Base-by-base conservation (phyloP, 2,888 invertebrate species). In the Orchesellides sinensis region DNA sequence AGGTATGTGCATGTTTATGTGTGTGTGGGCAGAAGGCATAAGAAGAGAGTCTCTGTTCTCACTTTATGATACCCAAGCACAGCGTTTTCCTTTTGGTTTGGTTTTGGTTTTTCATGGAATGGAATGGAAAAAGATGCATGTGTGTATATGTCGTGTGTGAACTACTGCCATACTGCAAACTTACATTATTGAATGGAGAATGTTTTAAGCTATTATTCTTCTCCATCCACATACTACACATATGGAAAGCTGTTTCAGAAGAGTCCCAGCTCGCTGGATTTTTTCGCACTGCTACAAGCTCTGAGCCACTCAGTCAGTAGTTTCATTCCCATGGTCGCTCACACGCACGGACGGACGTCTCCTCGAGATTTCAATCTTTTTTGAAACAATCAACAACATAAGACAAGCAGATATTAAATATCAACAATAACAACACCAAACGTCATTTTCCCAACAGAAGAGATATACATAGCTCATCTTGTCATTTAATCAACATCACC, bases 311-410 rank as follows among this genome's bases (percentile, higher is more conserved):
- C 79, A 79, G 79, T 79, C 79, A 72, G 79, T 79, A 72, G 79
- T 79, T 79, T 79, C 79, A 72, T 79, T 72, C 72, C 54, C 54
- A 79, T 72, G 79, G 72, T 79, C 79, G 79, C 79, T 79, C 79
- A 79, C 79, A 79, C 69, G 78, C 79, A 79, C 79, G 79, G 70
- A 79, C 79, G 65, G 61, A 79, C 63, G 79, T 61, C 69, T 69
- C 49, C n/a, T n/a, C n/a, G n/a, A n/a, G n/a, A n/a, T n/a, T n/a
- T n/a, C n/a, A n/a, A n/a, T n/a, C n/a, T n/a, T n/a, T n/a, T n/a
- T n/a, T n/a, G n/a, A n/a, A n/a, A n/a, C n/a, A n/a, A n/a, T n/a
- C n/a, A n/a, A n/a, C n/a, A n/a, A n/a, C n/a, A n/a, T n/a, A n/a
- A n/a, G n/a, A n/a, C n/a, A n/a, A n/a, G n/a, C n/a, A n/a, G n/a